These are phyloP conservation scores for Itoplectis maculator DNA, from an alignment of 2,888 invertebrate genomes.

Conservation along the genomic window DNA sequence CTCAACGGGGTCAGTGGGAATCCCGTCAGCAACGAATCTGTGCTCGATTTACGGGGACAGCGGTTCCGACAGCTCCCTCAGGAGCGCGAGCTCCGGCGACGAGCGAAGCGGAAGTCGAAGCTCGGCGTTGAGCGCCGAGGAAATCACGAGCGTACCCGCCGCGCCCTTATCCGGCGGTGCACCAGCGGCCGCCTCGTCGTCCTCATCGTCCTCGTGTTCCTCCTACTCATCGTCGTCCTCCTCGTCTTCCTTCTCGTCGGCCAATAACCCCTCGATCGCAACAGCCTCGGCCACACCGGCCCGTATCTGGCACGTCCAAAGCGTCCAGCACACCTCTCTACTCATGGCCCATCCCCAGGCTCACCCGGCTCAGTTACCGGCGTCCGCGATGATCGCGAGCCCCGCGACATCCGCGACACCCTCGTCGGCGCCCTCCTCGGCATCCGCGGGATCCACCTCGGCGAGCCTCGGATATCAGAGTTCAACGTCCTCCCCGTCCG, in stretches of 20 bases:
- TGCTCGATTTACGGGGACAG: constrained; percentile 85
- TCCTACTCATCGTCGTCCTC: constrained; percentile 55
- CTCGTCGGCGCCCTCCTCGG: constrained; percentile 72
- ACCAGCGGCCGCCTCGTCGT: constrained; percentile 69
- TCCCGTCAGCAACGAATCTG: constrained; percentile 71
- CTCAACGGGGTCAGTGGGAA: constrained; percentile 40
- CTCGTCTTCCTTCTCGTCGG: constrained; percentile 46
- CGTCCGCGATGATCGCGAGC: constrained; percentile 79
- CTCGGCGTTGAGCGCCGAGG: constrained; percentile 91
- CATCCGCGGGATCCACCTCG: constrained; percentile 79
- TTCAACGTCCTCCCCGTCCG: constrained; percentile 65
- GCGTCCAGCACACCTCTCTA: constrained; percentile 87
- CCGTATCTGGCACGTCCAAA: constrained; percentile 86
- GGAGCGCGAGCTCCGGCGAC: constrained; percentile 90
- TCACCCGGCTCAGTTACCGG: constrained; percentile 72
- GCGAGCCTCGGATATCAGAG: constrained; percentile 81
- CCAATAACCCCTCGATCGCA: constrained; percentile 77
- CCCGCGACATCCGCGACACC: constrained; percentile 76
- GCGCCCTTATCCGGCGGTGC: constrained; percentile 74
- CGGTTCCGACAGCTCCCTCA: constrained; percentile 88
- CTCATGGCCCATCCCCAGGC: constrained; percentile 86
- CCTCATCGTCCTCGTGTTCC: constrained; percentile 42
- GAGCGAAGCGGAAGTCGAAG: constrained; percentile 91
- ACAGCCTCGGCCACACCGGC: constrained; percentile 78
- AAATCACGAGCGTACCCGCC: constrained; percentile 87